phyloP scores from a whole-genome alignment of 2,797 vertebrate genomes.

The Onychomys leucogaster region DNA sequence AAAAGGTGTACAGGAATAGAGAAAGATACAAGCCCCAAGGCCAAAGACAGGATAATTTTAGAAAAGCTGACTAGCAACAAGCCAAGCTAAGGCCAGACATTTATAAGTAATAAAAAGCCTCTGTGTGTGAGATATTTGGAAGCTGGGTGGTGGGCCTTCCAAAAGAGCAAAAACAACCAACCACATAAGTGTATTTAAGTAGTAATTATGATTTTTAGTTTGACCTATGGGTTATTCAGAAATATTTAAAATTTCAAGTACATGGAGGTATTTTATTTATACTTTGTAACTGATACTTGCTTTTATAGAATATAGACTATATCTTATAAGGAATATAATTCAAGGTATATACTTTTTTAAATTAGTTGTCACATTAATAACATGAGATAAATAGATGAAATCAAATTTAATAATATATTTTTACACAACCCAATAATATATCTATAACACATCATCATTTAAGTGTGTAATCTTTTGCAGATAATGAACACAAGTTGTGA shows the following conservation, averaged over 20 bases:
- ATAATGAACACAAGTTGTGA: not conserved
- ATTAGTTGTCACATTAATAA: slow-evolving; percentile 1
- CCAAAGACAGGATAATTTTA: too few species aligned
- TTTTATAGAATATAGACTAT: not conserved
- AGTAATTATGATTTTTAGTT: slow-evolving; percentile 34
- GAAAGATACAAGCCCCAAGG: too few species aligned
- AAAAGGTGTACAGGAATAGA: too few species aligned
- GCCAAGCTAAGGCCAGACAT: too few species aligned
- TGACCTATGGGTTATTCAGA: slow-evolving; percentile 26
- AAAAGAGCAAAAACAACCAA: too few species aligned
- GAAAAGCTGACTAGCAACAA: too few species aligned
- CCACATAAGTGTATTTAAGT: slow-evolving; percentile 18
- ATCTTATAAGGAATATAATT: not conserved
- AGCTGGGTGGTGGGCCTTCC: too few species aligned
- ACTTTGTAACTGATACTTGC: not conserved
- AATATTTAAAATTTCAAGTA: not conserved
- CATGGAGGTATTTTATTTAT: not conserved
- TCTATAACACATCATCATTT: not conserved
- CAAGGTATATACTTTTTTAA: not conserved
- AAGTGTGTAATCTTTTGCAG: not conserved
- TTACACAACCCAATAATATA: slow-evolving; percentile 26
- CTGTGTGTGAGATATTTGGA: too few species aligned
- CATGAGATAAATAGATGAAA: slow-evolving; percentile 35
- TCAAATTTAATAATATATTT: slow-evolving; percentile 49
- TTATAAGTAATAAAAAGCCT: too few species aligned